Conservation (phyloP, 2,113 vertebrate genomes). For the Burhinus oedicnemus region DNA sequence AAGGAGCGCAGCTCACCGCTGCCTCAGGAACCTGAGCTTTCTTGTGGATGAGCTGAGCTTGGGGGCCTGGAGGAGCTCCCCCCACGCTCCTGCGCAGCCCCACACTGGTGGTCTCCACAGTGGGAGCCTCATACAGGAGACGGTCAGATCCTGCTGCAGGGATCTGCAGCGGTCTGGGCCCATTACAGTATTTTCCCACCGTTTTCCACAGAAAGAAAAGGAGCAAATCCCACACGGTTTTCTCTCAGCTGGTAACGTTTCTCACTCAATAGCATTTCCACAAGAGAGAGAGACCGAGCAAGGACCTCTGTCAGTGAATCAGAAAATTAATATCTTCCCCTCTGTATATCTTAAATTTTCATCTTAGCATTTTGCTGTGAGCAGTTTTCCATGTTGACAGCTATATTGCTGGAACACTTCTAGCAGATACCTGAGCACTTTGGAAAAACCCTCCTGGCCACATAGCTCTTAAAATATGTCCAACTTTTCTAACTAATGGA, state of each 20-base stretch:
- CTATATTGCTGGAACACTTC: background rate
- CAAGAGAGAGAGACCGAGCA: background rate
- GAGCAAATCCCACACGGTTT: background rate
- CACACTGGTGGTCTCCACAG: background rate
- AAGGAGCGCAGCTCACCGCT: background rate
- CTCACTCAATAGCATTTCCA: background rate
- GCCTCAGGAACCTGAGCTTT: background rate
- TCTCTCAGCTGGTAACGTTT: background rate
- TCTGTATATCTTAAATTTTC: slow-evolving; percentile 13
- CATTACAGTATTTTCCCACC: background rate
- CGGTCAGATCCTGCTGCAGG: background rate
- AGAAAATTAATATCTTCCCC: slow-evolving; percentile 17
- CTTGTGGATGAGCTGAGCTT: background rate
- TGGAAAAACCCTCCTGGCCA: slow-evolving; percentile 62
- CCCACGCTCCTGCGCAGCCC: background rate
- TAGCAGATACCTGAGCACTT: slow-evolving; percentile 7
- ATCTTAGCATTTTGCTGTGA: slow-evolving; percentile 34
- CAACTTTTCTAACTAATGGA: background rate
- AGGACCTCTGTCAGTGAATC: background rate
- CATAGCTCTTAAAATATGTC: slow-evolving; percentile 1
- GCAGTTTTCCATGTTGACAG: slow-evolving; percentile 61
- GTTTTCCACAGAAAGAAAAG: background rate
- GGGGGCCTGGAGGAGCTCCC: background rate
- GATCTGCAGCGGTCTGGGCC: background rate
- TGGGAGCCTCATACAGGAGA: background rate